Conservation (phyloP, 1,140 invertebrate genomes). For the Scaptomyza montana region DNA sequence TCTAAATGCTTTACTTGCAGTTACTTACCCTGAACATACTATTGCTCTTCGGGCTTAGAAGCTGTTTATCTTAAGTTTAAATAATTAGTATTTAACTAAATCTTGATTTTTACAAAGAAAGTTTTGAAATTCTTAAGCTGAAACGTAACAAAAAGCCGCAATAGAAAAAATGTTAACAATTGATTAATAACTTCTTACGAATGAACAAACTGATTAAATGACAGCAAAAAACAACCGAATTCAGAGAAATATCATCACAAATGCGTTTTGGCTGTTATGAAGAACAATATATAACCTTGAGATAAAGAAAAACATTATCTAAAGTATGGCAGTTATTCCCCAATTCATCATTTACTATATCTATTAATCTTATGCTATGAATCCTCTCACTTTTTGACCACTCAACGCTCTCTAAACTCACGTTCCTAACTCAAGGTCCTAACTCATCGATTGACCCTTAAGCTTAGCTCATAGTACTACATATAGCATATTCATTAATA, state of each 20-base stretch:
- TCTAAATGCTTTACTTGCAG: too few relatives aligned
- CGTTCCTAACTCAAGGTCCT: conserved; percentile 16
- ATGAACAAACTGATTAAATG: too few relatives aligned
- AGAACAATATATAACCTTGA: not conserved
- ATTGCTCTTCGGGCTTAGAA: not conserved
- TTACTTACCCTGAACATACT: too few relatives aligned
- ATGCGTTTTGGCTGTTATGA: too few relatives aligned
- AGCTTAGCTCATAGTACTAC: not conserved
- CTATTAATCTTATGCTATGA: not conserved
- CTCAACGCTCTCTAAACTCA: too few relatives aligned
- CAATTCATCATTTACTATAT: not conserved
- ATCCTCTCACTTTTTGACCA: not conserved
- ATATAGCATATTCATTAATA: conserved; percentile 6
- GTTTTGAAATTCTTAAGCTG: not conserved
- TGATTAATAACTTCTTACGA: too few relatives aligned
- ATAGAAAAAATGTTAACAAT: too few relatives aligned
- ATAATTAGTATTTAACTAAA: not conserved
- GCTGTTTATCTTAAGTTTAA: not conserved
- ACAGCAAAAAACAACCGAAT: too few relatives aligned
- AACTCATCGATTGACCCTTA: not conserved
- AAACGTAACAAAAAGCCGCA: too few relatives aligned
- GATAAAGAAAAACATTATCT: not conserved
- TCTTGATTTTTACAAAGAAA: not conserved
- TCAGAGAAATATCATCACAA: too few relatives aligned
- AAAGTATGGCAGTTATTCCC: not conserved